Evolutionary conservation across 2,888 invertebrate genomes (phyloP), one percentile per base, ranked within the genome.

Genomic region (Bembecia ichneumoniformis): DNA sequence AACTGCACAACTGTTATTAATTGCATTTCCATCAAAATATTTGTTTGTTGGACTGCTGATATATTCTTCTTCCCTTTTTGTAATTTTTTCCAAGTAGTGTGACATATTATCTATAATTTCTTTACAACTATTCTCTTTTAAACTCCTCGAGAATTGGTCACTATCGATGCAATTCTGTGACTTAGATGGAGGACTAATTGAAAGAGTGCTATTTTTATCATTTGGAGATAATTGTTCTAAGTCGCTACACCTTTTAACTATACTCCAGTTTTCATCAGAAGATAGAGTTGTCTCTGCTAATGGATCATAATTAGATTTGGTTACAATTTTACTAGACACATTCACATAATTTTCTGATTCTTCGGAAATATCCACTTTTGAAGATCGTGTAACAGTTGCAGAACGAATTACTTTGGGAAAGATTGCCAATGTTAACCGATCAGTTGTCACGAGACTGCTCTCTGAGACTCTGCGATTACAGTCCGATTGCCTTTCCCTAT

Each of bases 341-440:
- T 40, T 40, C 11, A 13, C 14, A 14, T 13, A 5, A 40, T 40
- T 40, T 13, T n/a, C 14, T 13, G n/a, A 5, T 40, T 40, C 14
- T 40, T 13, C 40, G n/a, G n/a, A 13, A 40, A 40, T 40, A 13
- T 40, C 13, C 2, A 1, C n/a, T 4, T 7, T 14, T n/a, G 7
- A 13, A 28, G 73, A 61, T 52, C 86, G 72, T 14, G 77, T 81
- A 52, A 82, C 64, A 35, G 82, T 84, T 67, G 82, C 74, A 11
- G 86, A 83, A 56, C 64, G 61, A 51, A 83, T 63, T 17, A 76
- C 71, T 56, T 80, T 84, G 14, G 74, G 72, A 56, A 79, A 75
- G 61, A 76, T 68, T 47, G 66, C 62, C 52, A 84, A 62, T 51
- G 81, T 82, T 52, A 84, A 59, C 17, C 82, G 70, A 52, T 74